Base-by-base conservation (phyloP, 2,797 vertebrate species). In the Phataginus tetradactyla region DNA sequence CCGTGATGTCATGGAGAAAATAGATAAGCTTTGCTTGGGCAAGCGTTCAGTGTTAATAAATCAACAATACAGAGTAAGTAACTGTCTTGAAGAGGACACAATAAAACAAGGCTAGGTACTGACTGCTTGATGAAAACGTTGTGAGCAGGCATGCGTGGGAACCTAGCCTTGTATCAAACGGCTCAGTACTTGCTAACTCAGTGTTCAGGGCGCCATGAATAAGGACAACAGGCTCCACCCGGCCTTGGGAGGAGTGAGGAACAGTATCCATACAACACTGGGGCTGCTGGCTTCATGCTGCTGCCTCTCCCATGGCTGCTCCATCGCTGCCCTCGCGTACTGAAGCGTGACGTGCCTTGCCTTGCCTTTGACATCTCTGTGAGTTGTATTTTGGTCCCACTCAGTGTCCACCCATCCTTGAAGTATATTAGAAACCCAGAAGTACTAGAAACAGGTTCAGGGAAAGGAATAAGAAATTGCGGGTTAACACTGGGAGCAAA, bases 361-460 rank as follows among this genome's bases (percentile, higher is more conserved):
- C 45, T 45, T 12, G 21, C 17, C 4, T 45, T 20, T 72, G 63
- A 8, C 42, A 14, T 14, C 59, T 59, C 75, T 66, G 23, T 69
- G 49, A 64, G 39, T 34, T 55, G 64, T n/a, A 5, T n/a, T 91
- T 86, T 59, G 13, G 66, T 69, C 51, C 45, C 49, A 14, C 7
- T 55, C 74, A 34, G 3, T 45, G 25, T 53, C 55, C 79, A 18
- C 21, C 21, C 34, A 3, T 59, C 21, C 10, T 42, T 75, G 75
- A 57, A 42, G 59, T 79, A 29, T 27, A 23, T 93, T 74, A 80
- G 89, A 37, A 79, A 96, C 51, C 71, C 34, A 59, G 68, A 85
- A 77, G 10, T 45, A 45, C 45, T 45, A 45, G 45, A 80, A 87
- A 71, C 27, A 39, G 64, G 85, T 29, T 49, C 15, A 0, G 0